Base-by-base conservation (phyloP, 2,888 invertebrate species). In the Peribatodes rhomboidaria region DNA sequence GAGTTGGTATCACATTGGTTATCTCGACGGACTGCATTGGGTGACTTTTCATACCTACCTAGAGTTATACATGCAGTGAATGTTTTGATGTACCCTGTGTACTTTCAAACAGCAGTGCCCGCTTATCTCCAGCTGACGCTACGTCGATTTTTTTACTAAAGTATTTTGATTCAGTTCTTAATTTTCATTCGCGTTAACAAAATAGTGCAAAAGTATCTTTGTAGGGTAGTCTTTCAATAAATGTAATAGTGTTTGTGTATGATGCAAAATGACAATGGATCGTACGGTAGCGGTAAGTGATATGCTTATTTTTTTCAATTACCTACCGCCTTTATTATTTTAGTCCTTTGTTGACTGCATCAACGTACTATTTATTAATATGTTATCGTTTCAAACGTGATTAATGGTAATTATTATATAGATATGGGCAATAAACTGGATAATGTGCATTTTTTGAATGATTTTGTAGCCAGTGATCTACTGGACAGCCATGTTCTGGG, bases 401-500 rank as follows among this genome's bases (percentile, higher is more conserved):
- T 75, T 75, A 79, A 77, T 81, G 69, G 84, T 77, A 85, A 89
- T 92, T 87, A 90, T 84, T 76, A 70, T 76, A 72, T 81, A 86
- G 89, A 91, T 89, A 92, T 89, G 87, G 82, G 83, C 69, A 87
- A 90, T 91, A 91, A 90, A 90, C 69, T 83, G 85, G 77, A 81
- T 89, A 90, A 88, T 86, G 84, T 86, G 71, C 81, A 75, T 77
- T 86, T 87, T 87, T 87, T 87, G 76, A 86, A 86, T 82, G 87
- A 85, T 81, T 87, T 78, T 85, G 83, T 85, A 93, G 93, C 90
- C 71, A 92, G 90, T 84, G 93, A 92, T 84, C 85, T 92, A 77
- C 85, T 93, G 89, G 93, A 90, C 80, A 90, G 89, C 88, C 91
- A 93, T 92, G 92, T 87, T 73, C 84, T 91, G 85, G 87, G 85